Percentiles rank a stretch among this genome's conserved stretches.
Evolutionary conservation across 2,888 invertebrate species (phyloP).

Genomic region (Melanostoma scalare): DNA sequence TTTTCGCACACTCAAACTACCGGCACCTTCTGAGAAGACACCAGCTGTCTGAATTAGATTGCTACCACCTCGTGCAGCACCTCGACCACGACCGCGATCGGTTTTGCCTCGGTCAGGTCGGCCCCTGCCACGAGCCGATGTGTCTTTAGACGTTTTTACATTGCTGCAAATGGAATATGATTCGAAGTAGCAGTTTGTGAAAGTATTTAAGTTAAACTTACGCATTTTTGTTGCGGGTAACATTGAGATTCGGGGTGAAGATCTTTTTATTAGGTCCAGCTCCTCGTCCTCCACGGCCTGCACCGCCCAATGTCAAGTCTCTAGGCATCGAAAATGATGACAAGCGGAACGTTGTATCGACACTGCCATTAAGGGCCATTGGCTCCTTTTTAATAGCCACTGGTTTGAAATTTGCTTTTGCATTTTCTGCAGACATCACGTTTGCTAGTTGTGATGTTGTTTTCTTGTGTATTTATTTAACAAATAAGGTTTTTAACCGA

Average conservation of each 20-base stretch:
- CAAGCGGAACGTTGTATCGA: conserved; percentile 77
- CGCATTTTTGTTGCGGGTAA: conserved; percentile 84
- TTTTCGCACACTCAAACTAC: conserved; percentile 76
- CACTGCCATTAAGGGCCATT: conserved; percentile 74
- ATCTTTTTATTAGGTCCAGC: conserved; percentile 83
- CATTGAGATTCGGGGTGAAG: conserved; percentile 85
- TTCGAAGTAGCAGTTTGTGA: background rate
- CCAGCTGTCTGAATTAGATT: conserved; percentile 80
- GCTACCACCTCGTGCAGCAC: conserved; percentile 74
- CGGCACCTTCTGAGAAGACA: conserved; percentile 81
- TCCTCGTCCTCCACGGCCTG: conserved; percentile 66
- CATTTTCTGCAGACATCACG: conserved; percentile 74
- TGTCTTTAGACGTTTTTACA: conserved; percentile 81
- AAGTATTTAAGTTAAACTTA: conserved; percentile 74
- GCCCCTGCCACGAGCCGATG: conserved; percentile 75
- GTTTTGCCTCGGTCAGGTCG: conserved; percentile 76
- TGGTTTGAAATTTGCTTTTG: conserved; percentile 74
- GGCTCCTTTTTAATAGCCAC: conserved; percentile 60
- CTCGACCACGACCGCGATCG: conserved; percentile 74
- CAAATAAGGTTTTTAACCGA: background rate
- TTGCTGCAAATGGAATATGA: conserved; percentile 75
- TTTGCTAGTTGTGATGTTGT: background rate
- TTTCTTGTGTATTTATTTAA: background rate
- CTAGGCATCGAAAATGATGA: conserved; percentile 84
- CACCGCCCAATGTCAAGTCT: conserved; percentile 84